phyloP scores from a whole-genome alignment of 2,113 vertebrate genomes.

The Hepsetus odoe region DNA sequence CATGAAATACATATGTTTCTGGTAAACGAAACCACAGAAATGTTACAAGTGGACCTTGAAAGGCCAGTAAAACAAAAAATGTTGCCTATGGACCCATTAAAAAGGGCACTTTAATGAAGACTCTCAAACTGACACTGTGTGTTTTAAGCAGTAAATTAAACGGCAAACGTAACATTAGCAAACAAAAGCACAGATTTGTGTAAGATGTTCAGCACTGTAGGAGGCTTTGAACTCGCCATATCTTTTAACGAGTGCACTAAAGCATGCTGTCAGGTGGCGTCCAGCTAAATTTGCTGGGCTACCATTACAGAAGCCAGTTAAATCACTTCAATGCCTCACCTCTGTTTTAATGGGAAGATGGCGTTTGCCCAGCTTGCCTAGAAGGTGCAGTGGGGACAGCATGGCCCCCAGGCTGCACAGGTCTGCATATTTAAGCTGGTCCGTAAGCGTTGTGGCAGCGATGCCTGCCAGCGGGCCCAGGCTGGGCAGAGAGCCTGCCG shows the following conservation, averaged over 20 bases:
- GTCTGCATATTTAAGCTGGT: slow-evolving; percentile 88
- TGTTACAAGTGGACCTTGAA: too few species aligned
- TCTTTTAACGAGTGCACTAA: neutral
- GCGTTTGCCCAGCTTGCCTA: slow-evolving; percentile 89
- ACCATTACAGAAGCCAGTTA: slow-evolving; percentile 24
- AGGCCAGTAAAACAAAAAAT: too few species aligned
- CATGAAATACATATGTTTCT: too few species aligned
- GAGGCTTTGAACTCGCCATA: too few species aligned
- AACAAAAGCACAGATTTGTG: too few species aligned
- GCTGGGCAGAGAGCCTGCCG: slow-evolving; percentile 88
- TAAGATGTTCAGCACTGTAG: too few species aligned
- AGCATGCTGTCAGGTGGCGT: neutral
- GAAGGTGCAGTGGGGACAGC: slow-evolving; percentile 90
- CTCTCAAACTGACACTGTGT: too few species aligned
- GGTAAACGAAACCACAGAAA: too few species aligned
- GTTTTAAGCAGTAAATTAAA: too few species aligned
- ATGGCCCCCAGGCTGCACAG: slow-evolving; percentile 89
- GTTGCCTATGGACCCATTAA: too few species aligned
- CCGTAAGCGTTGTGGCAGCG: slow-evolving; percentile 85
- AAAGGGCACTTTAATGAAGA: neutral
- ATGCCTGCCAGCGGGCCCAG: slow-evolving; percentile 88
- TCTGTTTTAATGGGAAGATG: slow-evolving; percentile 88
- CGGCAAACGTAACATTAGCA: too few species aligned
- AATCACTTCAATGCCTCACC: slow-evolving; percentile 70
- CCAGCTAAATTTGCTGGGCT: neutral